Evolutionary conservation across 1,140 invertebrate species (phyloP).

Genomic region (Calliopsis andreniformis): DNA sequence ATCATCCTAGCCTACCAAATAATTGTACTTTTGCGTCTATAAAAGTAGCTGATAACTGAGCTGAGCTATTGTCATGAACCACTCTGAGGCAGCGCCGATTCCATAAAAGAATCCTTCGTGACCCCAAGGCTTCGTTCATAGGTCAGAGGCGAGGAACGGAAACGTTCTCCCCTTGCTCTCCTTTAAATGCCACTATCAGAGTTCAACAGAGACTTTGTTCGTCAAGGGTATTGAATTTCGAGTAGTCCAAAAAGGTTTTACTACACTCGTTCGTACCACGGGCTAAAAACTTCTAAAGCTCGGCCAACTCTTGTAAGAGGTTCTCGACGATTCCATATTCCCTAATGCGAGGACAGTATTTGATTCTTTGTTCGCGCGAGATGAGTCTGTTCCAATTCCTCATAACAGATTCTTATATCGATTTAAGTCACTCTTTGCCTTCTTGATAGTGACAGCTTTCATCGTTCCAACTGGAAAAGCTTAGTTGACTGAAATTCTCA

Average conservation of each 20-base stretch:
- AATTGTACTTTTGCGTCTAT: neutral
- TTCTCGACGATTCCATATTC: conserved; percentile 21
- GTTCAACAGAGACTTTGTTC: conserved; percentile 28
- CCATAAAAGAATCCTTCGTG: neutral
- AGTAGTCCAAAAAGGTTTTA: conserved; percentile 13
- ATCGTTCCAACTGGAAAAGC: neutral
- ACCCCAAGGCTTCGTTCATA: neutral
- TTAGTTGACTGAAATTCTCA: neutral
- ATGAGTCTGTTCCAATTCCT: conserved; percentile 6
- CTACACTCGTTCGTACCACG: conserved; percentile 4
- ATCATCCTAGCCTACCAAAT: neutral
- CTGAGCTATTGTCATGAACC: neutral
- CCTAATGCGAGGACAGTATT: conserved; percentile 14
- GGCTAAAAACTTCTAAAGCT: conserved; percentile 11
- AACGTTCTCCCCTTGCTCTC: conserved; percentile 3
- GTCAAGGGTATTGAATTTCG: conserved; percentile 48
- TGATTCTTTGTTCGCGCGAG: neutral
- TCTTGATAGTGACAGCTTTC: conserved; percentile 2
- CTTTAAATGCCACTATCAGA: conserved; percentile 35
- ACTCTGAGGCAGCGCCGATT: neutral
- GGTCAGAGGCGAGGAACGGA: conserved; percentile 33
- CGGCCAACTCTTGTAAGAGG: neutral
- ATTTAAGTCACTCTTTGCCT: neutral
- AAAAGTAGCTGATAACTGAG: neutral
- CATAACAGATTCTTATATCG: conserved; percentile 4